These are phyloP conservation scores for Clusia tigrina DNA, from an alignment of 2,888 invertebrate genomes.

Conservation along the genomic window DNA sequence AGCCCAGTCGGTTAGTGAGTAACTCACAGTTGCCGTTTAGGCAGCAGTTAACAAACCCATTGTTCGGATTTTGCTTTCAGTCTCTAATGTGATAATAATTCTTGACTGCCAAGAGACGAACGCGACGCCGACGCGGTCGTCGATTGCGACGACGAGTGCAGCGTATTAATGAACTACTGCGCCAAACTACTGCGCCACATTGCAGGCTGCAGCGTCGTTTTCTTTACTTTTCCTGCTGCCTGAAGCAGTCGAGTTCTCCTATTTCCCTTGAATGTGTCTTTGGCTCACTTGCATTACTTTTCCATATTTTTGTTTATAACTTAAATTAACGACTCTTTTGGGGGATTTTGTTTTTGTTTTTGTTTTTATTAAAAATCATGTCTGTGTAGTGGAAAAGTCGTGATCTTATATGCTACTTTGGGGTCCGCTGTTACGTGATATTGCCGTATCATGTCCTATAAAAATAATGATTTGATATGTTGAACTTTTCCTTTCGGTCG, in stretches of 20 bases:
- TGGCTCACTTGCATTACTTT: neutral
- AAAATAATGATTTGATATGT: neutral
- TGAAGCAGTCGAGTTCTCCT: neutral
- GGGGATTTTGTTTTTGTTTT: slow-evolving; percentile 10
- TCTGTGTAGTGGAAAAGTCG: neutral
- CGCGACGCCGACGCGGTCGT: too few species aligned
- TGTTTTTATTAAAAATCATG: neutral
- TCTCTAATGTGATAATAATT: slow-evolving; percentile 4
- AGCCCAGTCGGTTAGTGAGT: neutral
- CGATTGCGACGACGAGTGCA: too few species aligned
- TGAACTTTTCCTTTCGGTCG: neutral
- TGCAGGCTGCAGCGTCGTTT: neutral
- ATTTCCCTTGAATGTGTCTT: neutral
- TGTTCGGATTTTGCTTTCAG: neutral
- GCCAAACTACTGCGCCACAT: neutral
- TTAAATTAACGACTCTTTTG: slow-evolving; percentile 8
- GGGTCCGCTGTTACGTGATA: neutral
- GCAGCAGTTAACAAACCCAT: neutral
- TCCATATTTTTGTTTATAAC: neutral
- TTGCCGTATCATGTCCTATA: neutral
- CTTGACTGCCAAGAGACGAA: too few species aligned
- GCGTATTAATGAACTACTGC: too few species aligned
- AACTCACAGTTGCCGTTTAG: neutral
- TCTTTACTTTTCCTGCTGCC: neutral
- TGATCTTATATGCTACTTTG: slow-evolving; percentile 1